Evolutionary conservation across 2,888 invertebrate genomes (phyloP), one percentile per base, ranked within the genome.

Genomic region (Chrysodeixis includens): DNA sequence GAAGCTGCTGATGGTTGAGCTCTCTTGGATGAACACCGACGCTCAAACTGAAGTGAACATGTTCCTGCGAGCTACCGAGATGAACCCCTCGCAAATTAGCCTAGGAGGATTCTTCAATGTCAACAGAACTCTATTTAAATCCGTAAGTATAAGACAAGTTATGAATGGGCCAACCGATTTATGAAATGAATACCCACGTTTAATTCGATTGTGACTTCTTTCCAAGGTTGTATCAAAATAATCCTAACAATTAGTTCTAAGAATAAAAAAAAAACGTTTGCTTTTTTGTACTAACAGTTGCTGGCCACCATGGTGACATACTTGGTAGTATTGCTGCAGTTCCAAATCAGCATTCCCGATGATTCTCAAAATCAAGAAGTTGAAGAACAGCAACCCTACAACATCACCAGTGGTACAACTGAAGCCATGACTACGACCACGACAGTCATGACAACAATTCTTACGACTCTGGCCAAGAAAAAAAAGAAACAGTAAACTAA

Each of bases 281-380:
- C 3, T 20, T 22, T 51, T 54, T 66, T 72, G 69, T 67, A 68
- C 75, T 94, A 92, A 58, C 90, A 97, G 96, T 90, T 97, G 10
- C 88, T 97, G 71, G 97, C 97, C 8, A 97, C 97, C 26, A 97
- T 97, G 97, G 97, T 97, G 35, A 97, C 97, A 0, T 97, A 97
- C 88, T 88, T 97, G 73, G 97, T 97, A 18, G 97, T 97, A 30
- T 86, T 97, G 65, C 92, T 97, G 49, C 97, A 97, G 86, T 97
- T 97, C 90, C 97, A 97, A 92, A 97, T 97, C 68, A 97, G 97
- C 84, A 97, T 97, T 80, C 97, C 97, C 0, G 96, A 97, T 69
- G 96, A 96, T 1, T 85, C 78, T 30, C 88, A 85, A 52, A 73
- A 44, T 53, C 79, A 75, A 16, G 60, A 60, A 62, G 40, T 1